Evolutionary conservation across 1,140 invertebrate species (phyloP).

Genomic region (Drosophila orosa): DNA sequence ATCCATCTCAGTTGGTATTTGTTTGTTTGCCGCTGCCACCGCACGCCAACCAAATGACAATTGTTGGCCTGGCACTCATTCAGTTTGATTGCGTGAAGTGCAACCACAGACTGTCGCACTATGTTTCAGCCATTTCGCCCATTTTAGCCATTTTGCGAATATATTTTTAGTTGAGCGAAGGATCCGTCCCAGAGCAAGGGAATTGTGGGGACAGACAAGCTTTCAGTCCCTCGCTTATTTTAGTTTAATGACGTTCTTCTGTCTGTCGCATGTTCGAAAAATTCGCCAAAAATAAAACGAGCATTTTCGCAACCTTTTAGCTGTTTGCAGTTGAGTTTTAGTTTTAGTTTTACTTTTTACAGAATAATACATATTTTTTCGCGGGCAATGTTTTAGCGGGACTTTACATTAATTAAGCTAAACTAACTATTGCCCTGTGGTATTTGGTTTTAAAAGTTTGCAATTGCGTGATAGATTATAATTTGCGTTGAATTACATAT

Average conservation of each 20-base stretch:
- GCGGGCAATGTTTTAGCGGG: background rate
- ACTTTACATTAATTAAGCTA: background rate
- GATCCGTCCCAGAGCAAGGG: slow-evolving; percentile 2
- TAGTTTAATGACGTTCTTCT: slow-evolving; percentile 67
- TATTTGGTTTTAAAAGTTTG: background rate
- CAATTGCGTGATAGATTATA: background rate
- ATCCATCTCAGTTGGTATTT: slow-evolving; percentile 28
- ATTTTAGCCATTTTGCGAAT: slow-evolving; percentile 54
- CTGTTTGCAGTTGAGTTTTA: slow-evolving; percentile 25
- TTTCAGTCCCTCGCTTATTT: slow-evolving; percentile 56
- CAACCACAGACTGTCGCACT: slow-evolving; percentile 52
- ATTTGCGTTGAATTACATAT: background rate
- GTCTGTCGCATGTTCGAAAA: slow-evolving; percentile 49
- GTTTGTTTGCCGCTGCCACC: slow-evolving; percentile 34
- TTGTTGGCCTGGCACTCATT: slow-evolving; percentile 56
- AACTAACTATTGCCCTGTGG: background rate
- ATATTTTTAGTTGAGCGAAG: slow-evolving; percentile 50
- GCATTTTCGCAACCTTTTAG: slow-evolving; percentile 16
- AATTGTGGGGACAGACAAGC: background rate
- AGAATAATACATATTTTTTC: slow-evolving; percentile 15
- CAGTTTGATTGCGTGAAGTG: slow-evolving; percentile 70
- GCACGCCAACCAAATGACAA: slow-evolving; percentile 57
- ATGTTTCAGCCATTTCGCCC: slow-evolving; percentile 10
- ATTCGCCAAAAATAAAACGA: slow-evolving; percentile 8
- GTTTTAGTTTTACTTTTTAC: slow-evolving; percentile 3